phyloP scores from a whole-genome alignment of 1,140 invertebrate species.

The Zaprionus taronus region DNA sequence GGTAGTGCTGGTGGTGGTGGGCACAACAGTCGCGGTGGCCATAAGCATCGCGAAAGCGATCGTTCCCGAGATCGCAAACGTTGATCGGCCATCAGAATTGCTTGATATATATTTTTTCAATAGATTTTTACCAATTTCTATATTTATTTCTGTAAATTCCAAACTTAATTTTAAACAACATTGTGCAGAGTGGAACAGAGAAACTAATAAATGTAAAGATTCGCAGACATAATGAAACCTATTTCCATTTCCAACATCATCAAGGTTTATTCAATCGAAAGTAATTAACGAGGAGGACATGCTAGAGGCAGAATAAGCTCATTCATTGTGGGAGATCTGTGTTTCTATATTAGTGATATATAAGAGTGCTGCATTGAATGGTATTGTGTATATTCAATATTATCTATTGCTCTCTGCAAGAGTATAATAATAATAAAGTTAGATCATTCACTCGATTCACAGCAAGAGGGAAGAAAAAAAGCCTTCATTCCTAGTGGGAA shows the following conservation, averaged over 20 bases:
- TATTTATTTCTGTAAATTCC: slow-evolving; percentile 25
- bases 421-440: no score
- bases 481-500: no score
- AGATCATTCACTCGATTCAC: background rate
- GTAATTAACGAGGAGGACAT: no score
- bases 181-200: slow-evolving; percentile 8
- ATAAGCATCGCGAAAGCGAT: slow-evolving; percentile 75
- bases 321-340: no score
- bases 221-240: background rate
- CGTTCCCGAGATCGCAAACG: slow-evolving; percentile 80
- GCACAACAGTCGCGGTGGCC: slow-evolving; percentile 56
- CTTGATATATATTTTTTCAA: slow-evolving; percentile 13
- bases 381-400: no score
- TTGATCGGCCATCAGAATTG: slow-evolving; percentile 31
- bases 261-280: no score
- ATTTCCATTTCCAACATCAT: background rate
- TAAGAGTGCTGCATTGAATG: no score
- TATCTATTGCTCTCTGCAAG: no score
- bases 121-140: slow-evolving; percentile 23
- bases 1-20: slow-evolving; percentile 24
- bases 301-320: no score
- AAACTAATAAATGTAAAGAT: slow-evolving; percentile 6
- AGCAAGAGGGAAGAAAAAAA: slow-evolving; percentile 2
- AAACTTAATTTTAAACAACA: slow-evolving; percentile 6
- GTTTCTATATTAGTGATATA: no score